A percentile compares a stretch with the other conserved stretches of the same genome.
Evolutionary conservation across 2,888 invertebrate genomes (phyloP).

Genomic region (Sphaerophoria rueppellii): DNA sequence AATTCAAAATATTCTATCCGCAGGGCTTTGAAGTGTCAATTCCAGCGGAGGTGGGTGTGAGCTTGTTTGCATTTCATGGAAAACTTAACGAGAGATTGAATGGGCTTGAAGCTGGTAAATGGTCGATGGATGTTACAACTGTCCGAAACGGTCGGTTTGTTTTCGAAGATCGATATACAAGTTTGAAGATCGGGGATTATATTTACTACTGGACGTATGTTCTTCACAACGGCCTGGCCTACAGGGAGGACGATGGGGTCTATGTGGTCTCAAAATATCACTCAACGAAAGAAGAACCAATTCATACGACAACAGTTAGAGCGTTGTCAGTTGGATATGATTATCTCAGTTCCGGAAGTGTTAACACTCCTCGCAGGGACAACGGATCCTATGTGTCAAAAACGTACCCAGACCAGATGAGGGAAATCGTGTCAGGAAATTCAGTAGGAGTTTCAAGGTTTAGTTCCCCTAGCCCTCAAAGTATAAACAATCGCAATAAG

Average conservation of each 20-base stretch:
- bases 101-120: conserved; percentile 86
- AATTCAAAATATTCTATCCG: conserved; percentile 82
- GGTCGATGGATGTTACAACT: conserved; percentile 86
- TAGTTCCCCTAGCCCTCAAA: neutral
- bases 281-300: neutral
- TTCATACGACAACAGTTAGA: neutral
- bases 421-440: neutral
- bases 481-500: neutral
- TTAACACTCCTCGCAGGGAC: neutral
- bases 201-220: conserved; percentile 90
- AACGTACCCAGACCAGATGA: neutral
- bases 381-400: neutral
- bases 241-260: conserved; percentile 82
- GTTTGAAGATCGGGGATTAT: conserved; percentile 86
- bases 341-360: neutral
- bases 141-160: conserved; percentile 86
- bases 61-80: conserved; percentile 89
- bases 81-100: conserved; percentile 88
- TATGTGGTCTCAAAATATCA: conserved; percentile 11
- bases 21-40: conserved; percentile 84
- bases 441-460: too few relatives aligned
- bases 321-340: neutral
- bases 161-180: conserved; percentile 85
- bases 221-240: conserved; percentile 87
- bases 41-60: conserved; percentile 85